Base-by-base conservation (phyloP, 2,888 invertebrate species). In the Andrena bicolor region DNA sequence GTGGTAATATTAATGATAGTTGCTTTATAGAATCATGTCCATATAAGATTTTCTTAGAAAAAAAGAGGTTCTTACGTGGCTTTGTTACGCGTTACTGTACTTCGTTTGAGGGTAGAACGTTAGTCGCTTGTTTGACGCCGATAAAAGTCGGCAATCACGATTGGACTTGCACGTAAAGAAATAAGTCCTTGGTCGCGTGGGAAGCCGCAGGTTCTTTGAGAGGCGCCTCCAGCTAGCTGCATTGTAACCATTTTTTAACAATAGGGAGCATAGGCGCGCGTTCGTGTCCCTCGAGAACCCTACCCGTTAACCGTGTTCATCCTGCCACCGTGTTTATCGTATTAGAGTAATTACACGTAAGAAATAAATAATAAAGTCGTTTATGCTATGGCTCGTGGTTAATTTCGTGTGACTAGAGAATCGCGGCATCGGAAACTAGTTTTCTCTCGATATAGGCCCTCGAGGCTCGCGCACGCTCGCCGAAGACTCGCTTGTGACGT, bases 391-490 rank as follows among this genome's bases (percentile, higher is more conserved):
- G 84, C 76, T 83, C 77, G 74, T 68, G 64, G 71, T 86, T 84
- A 84, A 88, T 83, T 86, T 88, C 80, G 63, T 80, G 84, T 90
- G 90, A 90, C 90, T 90, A 90, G 90, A 90, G 80, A 87, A 84
- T 84, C 75, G 89, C 86, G 88, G 88, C 82, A 76, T 81, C 81
- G 81, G 61, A 81, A 83, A 73, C 32, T 74, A 16, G 41, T 41
- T 4, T 5, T 5, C 41, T 41, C 41, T 41, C 41, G 41, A 41
- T 41, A 41, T 41, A 41, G 41, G 41, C 41, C 41, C 41, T 1
- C 1, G 41, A 41, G 41, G 16, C 41, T 16, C 41, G 16, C 41
- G 41, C 4, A 4, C 41, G 13, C 41, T 13, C 41, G 41, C 41
- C 0, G 41, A 16, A 41, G 16, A 1, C 41, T 41, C 41, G 41